Percentiles rank a stretch among this genome's conserved stretches.
Evolutionary conservation across 2,113 vertebrate genomes (phyloP).

Genomic region (Leptocoma aspasia): DNA sequence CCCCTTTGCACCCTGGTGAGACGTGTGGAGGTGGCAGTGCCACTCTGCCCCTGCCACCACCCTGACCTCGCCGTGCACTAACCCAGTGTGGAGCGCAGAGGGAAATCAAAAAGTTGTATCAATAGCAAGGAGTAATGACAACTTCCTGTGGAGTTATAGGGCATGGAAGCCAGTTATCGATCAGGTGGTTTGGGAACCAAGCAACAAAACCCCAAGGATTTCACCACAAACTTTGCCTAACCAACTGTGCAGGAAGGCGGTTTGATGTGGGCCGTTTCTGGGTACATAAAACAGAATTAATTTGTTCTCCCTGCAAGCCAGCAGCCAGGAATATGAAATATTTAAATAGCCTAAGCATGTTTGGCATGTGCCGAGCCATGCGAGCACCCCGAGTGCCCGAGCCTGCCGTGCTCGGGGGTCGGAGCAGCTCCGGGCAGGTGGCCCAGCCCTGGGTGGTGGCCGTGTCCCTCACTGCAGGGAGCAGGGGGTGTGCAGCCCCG

Average conservation of each 20-base stretch:
- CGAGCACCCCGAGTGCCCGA: background rate
- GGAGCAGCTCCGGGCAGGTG: background rate
- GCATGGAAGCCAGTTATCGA: background rate
- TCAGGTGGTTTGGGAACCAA: background rate
- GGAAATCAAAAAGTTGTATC: background rate
- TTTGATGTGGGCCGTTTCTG: constrained; percentile 30
- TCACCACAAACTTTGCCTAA: background rate
- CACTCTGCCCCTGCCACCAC: background rate
- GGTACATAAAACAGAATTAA: constrained; percentile 43
- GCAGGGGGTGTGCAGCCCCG: accelerated
- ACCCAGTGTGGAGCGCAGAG: accelerated
- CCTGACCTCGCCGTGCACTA: accelerated
- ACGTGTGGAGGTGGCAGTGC: accelerated
- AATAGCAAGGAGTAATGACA: background rate
- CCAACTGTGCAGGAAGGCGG: background rate
- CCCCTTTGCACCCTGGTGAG: accelerated
- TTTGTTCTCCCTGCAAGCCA: constrained; percentile 29
- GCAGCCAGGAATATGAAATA: constrained; percentile 35
- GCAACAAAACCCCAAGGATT: background rate
- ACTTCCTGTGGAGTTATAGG: accelerated
- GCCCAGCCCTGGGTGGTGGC: too few species aligned
- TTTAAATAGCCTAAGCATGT: constrained; percentile 6
- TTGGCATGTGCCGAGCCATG: background rate
- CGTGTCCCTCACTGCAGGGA: background rate
- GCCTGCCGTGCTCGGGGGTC: accelerated